phyloP scores from a whole-genome alignment of 2,888 invertebrate genomes.

The Notodonta ziczac region DNA sequence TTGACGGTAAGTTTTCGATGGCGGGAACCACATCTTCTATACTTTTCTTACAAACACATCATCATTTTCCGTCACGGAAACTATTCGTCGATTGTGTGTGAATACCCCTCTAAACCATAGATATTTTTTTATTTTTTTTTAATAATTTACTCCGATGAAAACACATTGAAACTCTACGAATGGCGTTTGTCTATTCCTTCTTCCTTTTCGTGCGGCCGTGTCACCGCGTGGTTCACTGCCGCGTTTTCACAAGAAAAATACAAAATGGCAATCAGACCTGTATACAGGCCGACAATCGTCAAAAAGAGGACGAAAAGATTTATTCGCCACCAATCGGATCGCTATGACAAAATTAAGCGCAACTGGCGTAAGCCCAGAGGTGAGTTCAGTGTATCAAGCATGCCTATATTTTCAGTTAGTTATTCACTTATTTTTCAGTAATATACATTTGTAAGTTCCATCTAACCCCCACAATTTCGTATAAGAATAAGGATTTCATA shows the following conservation, averaged over 20 bases:
- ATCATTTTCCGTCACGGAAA: too few species aligned
- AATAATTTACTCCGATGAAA: slow-evolving; percentile 45
- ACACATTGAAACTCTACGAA: slow-evolving; percentile 65
- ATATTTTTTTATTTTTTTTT: too few species aligned
- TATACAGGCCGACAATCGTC: slow-evolving; percentile 94
- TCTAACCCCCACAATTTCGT: background rate
- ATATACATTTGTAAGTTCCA: background rate
- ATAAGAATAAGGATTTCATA: background rate
- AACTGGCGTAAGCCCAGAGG: slow-evolving; percentile 99
- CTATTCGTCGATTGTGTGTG: too few species aligned
- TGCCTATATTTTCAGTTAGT: slow-evolving; percentile 4
- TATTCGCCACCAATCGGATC: slow-evolving; percentile 99
- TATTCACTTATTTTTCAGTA: background rate
- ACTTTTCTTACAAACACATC: too few species aligned
- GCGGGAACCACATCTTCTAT: too few species aligned
- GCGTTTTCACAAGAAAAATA: slow-evolving; percentile 70
- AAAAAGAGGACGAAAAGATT: slow-evolving; percentile 99
- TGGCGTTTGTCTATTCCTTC: slow-evolving; percentile 74
- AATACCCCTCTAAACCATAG: background rate
- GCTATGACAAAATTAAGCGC: slow-evolving; percentile 97
- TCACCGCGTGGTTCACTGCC: slow-evolving; percentile 83
- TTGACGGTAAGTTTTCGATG: too few species aligned
- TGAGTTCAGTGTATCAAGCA: slow-evolving; percentile 47
- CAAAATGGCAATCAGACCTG: slow-evolving; percentile 95
- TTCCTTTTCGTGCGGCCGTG: slow-evolving; percentile 83